Conservation (phyloP, 2,888 invertebrate species). For the Nudaria mundana region DNA sequence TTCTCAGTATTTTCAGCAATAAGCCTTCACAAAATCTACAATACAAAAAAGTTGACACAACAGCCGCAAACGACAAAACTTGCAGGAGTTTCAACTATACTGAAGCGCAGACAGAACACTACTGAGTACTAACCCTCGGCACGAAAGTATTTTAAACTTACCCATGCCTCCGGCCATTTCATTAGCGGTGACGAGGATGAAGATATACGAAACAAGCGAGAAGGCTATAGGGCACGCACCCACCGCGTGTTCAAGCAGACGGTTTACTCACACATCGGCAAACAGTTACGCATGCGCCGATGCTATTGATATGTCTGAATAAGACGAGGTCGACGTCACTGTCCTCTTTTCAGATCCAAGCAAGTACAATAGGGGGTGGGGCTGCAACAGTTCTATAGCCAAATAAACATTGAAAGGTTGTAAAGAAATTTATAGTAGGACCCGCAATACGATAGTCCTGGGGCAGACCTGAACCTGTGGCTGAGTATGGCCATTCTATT, state of each 20-base stretch:
- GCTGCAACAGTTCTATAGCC: too few relatives aligned
- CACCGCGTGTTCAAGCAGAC: slow-evolving; percentile 68
- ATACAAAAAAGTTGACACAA: slow-evolving; percentile 58
- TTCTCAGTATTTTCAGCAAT: slow-evolving; percentile 31
- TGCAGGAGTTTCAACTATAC: slow-evolving; percentile 44
- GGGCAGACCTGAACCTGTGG: too few relatives aligned
- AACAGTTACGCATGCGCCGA: slow-evolving; percentile 66
- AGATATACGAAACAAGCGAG: slow-evolving; percentile 50
- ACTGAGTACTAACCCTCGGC: slow-evolving; percentile 65
- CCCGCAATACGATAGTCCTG: too few relatives aligned
- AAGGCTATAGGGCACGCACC: slow-evolving; percentile 60
- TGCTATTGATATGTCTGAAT: slow-evolving; percentile 58
- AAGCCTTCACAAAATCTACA: slow-evolving; percentile 52
- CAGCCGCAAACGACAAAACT: slow-evolving; percentile 46
- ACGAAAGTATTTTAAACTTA: slow-evolving; percentile 72
- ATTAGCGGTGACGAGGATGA: slow-evolving; percentile 43
- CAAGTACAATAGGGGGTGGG: slow-evolving; percentile 33
- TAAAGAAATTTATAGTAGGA: too few relatives aligned
- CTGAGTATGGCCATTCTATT: too few relatives aligned
- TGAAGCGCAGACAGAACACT: slow-evolving; percentile 59
- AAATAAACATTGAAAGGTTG: too few relatives aligned
- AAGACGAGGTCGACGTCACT: slow-evolving; percentile 65
- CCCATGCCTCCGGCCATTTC: slow-evolving; percentile 57
- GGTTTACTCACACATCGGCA: slow-evolving; percentile 55
- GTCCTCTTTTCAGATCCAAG: slow-evolving; percentile 60